phyloP scores from a whole-genome alignment of 2,888 invertebrate genomes.

The Protophormia terraenovae region DNA sequence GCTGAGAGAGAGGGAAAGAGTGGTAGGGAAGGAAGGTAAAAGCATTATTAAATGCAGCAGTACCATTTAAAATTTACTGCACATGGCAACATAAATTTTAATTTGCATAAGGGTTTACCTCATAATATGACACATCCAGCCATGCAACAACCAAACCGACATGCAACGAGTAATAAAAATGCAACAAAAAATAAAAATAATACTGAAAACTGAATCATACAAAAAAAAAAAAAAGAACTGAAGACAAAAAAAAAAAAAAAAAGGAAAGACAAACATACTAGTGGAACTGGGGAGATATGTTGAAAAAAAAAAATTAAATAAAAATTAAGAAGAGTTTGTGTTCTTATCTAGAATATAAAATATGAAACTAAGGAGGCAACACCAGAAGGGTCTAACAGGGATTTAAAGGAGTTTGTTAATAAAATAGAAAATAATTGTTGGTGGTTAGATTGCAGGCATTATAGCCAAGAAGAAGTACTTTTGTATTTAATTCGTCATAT shows the following conservation, averaged over 20 bases:
- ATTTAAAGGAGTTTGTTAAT: background rate
- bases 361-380: background rate
- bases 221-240: background rate
- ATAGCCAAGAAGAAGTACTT: background rate
- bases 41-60: slow-evolving; percentile 53
- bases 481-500: background rate
- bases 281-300: background rate
- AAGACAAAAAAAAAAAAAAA: background rate
- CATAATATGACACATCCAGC: slow-evolving; percentile 61
- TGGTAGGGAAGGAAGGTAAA: background rate
- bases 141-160: slow-evolving; percentile 47
- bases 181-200: background rate
- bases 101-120: slow-evolving; percentile 64
- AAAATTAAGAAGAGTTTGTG: slow-evolving; percentile 32
- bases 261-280: background rate
- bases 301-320: too few relatives aligned
- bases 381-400: background rate
- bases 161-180: slow-evolving; percentile 11
- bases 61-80: slow-evolving; percentile 49
- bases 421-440: slow-evolving; percentile 3
- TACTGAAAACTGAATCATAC: background rate
- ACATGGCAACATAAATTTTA: slow-evolving; percentile 66
- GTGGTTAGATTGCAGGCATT: background rate
- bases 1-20: background rate
- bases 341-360: slow-evolving; percentile 8